Evolutionary conservation across 2,797 vertebrate species (phyloP).

Genomic region (Propithecus deckenii): DNA sequence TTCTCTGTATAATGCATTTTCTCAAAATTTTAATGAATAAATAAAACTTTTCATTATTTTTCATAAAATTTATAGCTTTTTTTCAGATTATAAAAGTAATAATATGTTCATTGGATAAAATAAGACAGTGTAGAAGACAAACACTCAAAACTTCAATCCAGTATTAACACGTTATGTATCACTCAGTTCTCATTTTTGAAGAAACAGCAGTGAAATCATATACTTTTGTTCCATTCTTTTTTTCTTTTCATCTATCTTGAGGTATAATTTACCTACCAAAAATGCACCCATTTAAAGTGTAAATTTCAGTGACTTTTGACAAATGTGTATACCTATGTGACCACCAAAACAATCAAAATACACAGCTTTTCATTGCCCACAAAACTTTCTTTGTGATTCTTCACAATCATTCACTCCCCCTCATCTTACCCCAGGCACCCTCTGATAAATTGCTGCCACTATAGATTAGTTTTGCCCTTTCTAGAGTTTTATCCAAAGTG

Average conservation of each 20-base stretch:
- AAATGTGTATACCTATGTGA: not conserved
- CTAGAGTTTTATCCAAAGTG: not conserved
- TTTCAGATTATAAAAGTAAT: not conserved
- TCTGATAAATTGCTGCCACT: not conserved
- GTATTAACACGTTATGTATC: not conserved
- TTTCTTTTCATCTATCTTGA: not conserved
- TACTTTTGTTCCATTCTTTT: not conserved
- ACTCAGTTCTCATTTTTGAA: not conserved
- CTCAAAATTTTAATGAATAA: not conserved
- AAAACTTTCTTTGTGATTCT: not conserved
- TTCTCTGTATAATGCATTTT: not conserved
- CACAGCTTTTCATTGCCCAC: not conserved
- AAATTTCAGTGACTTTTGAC: slow-evolving; percentile 17
- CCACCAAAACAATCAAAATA: not conserved
- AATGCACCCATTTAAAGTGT: not conserved
- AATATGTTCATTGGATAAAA: not conserved
- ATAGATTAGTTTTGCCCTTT: not conserved
- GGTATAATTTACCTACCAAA: not conserved
- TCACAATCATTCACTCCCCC: not conserved
- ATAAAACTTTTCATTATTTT: not conserved
- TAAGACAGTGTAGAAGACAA: not conserved
- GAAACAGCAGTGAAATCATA: not conserved
- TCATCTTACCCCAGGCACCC: not conserved
- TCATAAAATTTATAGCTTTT: not conserved
- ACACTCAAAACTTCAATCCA: not conserved